Conservation (phyloP, 2,113 vertebrate species). For the Nothobranchius furzeri region DNA sequence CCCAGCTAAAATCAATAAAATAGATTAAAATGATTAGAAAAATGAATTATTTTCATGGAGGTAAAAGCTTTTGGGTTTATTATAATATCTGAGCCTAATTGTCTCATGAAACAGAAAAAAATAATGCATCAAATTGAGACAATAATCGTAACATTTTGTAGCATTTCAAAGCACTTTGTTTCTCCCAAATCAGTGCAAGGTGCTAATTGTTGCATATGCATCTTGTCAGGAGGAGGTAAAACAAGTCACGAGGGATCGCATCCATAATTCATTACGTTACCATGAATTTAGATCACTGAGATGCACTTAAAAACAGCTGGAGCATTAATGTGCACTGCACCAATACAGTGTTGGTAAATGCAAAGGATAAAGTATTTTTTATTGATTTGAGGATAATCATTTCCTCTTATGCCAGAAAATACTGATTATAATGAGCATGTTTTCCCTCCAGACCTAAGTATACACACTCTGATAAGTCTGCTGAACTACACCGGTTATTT, state of each 20-base stretch:
- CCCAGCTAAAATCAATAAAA: slow-evolving; percentile 20
- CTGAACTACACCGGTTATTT: slow-evolving; percentile 2
- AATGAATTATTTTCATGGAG: slow-evolving; percentile 8
- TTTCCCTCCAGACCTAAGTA: slow-evolving; percentile 8
- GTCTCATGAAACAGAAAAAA: slow-evolving; percentile 12
- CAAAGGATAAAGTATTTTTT: slow-evolving; percentile 1
- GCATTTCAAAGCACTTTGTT: slow-evolving; percentile 46
- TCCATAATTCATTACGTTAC: slow-evolving; percentile 61
- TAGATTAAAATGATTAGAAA: slow-evolving; percentile 12
- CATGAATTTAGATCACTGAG: slow-evolving; percentile 50
- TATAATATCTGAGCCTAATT: slow-evolving; percentile 7
- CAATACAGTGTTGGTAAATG: background rate
- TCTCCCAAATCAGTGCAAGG: slow-evolving; percentile 53
- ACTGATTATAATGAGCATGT: slow-evolving; percentile 18
- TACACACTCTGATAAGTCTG: slow-evolving; percentile 5
- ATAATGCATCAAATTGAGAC: slow-evolving; percentile 35
- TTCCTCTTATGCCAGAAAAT: background rate
- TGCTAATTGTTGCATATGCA: slow-evolving; percentile 66
- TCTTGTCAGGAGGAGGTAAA: slow-evolving; percentile 29
- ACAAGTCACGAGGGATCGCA: slow-evolving; percentile 43
- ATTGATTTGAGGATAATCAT: slow-evolving; percentile 12
- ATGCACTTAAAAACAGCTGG: slow-evolving; percentile 2
- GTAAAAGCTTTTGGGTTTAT: slow-evolving; percentile 8
- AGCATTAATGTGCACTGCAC: slow-evolving; percentile 2
- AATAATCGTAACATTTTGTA: slow-evolving; percentile 43